A percentile compares a stretch with the other conserved stretches of the same genome.
phyloP scores from a whole-genome alignment of 2,888 invertebrate genomes.

The Idaea straminata region DNA sequence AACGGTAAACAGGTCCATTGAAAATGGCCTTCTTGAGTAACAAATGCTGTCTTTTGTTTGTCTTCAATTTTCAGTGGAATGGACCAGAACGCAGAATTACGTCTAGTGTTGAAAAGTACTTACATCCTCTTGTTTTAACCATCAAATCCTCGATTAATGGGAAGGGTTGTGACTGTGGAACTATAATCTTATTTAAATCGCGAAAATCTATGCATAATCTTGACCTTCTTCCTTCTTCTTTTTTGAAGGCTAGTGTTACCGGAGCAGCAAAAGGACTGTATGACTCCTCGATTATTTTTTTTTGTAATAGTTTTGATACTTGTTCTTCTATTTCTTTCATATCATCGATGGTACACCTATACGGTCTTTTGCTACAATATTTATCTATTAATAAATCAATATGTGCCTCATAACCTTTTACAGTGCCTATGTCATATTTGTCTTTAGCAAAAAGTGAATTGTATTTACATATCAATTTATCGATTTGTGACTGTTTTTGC shows the following conservation, averaged over 20 bases:
- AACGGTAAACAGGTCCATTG: no score
- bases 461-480: constrained; percentile 19
- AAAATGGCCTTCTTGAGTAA: no score
- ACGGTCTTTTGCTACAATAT: constrained; percentile 31
- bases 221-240: no score
- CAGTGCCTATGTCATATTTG: constrained; percentile 31
- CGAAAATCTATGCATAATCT: no score
- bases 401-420: constrained; percentile 31
- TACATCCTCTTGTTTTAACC: constrained; percentile 40
- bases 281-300: no score
- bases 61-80: constrained; percentile 35
- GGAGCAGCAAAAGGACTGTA: no score
- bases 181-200: no score
- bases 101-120: constrained; percentile 41
- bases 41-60: constrained; percentile 36
- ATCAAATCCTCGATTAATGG: constrained; percentile 39
- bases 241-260: no score
- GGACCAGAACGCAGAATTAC: constrained; percentile 53
- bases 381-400: constrained; percentile 31
- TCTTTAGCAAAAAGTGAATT: constrained; percentile 25
- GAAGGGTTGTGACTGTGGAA: no score
- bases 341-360: not conserved
- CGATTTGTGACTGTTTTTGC: constrained; percentile 14
- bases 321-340: no score
- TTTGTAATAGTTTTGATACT: no score